Conservation (phyloP, 2,797 vertebrate species). For the Kryptopterus vitreolus region DNA sequence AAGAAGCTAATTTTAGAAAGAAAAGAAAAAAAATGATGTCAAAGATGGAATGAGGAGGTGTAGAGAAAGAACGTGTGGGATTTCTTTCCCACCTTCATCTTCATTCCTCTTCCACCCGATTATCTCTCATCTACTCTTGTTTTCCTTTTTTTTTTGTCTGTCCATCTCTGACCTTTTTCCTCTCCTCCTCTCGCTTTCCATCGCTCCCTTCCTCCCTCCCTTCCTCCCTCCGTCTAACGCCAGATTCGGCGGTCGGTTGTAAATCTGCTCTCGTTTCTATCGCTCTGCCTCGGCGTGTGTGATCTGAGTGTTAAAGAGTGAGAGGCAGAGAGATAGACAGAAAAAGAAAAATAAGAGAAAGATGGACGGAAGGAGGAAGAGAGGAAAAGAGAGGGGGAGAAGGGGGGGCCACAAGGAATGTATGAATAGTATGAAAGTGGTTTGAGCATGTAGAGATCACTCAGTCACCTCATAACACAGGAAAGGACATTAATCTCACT, state of each 20-base stretch:
- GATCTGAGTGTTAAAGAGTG: constrained; percentile 50
- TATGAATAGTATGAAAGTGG: constrained; percentile 19
- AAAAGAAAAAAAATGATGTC: too few relatives aligned
- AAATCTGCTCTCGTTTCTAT: constrained; percentile 49
- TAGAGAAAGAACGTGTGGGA: too few relatives aligned
- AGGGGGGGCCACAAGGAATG: background rate
- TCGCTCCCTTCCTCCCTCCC: background rate
- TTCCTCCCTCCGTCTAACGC: background rate
- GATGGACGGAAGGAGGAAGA: background rate
- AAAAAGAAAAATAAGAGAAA: too few relatives aligned
- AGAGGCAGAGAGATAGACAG: background rate
- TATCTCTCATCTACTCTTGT: background rate
- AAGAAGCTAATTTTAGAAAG: too few relatives aligned
- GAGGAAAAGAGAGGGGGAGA: background rate
- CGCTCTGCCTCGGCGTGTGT: constrained; percentile 39
- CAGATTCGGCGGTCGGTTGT: constrained; percentile 37
- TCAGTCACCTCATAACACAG: background rate
- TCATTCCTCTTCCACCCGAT: background rate
- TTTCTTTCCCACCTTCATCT: too few relatives aligned
- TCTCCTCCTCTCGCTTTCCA: background rate
- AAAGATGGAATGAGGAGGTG: too few relatives aligned
- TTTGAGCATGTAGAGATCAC: constrained; percentile 28
- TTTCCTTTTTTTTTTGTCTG: background rate
- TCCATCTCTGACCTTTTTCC: background rate
- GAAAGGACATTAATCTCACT: constrained; percentile 19